Conservation (phyloP, 1,140 invertebrate species). For the Phymorhynchus buccinoides region DNA sequence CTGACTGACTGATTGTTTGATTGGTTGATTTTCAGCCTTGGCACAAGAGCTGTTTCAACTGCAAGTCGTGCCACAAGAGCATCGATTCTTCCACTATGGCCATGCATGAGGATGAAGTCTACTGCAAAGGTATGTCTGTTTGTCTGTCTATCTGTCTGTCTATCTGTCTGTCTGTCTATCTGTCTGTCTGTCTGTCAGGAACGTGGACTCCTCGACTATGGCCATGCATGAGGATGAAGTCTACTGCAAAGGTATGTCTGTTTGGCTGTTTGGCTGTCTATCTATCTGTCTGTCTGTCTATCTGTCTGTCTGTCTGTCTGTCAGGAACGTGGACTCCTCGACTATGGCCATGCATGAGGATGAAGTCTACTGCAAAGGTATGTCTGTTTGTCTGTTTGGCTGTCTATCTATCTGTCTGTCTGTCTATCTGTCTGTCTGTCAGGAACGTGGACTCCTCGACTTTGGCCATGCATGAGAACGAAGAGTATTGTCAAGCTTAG, state of each 20-base stretch:
- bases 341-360: constrained; percentile 60
- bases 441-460: constrained; percentile 60
- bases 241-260: constrained; percentile 63
- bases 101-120: constrained; percentile 63
- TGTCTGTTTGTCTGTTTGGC: background rate
- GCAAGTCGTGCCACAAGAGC: constrained; percentile 62
- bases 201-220: constrained; percentile 61
- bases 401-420: too few relatives aligned
- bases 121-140: constrained; percentile 63
- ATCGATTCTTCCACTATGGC: constrained; percentile 62
- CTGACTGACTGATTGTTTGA: too few relatives aligned
- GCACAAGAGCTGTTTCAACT: constrained; percentile 68
- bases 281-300: background rate
- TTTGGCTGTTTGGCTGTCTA: background rate
- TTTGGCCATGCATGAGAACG: constrained; percentile 59
- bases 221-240: constrained; percentile 63
- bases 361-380: constrained; percentile 68
- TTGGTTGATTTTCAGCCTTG: constrained; percentile 57
- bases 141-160: background rate
- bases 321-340: constrained; percentile 62
- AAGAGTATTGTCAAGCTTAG: constrained; percentile 69
- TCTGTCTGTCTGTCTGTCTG: background rate
- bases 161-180: background rate
- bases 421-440: background rate
- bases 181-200: constrained; percentile 40